A percentile compares a stretch with the other conserved stretches of the same genome.
Evolutionary conservation across 2,888 invertebrate genomes (phyloP).

Genomic region (Argyresthia albistria): DNA sequence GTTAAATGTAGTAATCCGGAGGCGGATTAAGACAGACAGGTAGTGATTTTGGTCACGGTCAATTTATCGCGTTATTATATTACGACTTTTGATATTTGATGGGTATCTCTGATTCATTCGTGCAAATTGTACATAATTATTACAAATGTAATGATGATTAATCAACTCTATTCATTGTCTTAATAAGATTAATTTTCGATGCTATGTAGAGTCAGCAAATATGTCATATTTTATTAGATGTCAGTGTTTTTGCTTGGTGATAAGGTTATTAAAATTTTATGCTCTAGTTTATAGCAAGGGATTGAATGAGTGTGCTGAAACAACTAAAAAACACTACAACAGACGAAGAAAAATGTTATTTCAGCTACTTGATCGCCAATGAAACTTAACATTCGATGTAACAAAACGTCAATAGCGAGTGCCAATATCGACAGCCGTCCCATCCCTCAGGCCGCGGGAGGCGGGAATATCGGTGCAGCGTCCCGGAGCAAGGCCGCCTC

Average conservation of each 20-base stretch:
- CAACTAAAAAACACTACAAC: background rate
- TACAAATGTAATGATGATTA: too few species aligned
- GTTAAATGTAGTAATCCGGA: too few species aligned
- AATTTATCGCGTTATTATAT: background rate
- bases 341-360: too few species aligned
- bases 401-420: background rate
- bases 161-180: too few species aligned
- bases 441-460: conserved; percentile 37
- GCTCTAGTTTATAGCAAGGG: too few species aligned
- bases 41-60: background rate
- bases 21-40: too few species aligned
- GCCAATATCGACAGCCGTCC: conserved; percentile 30
- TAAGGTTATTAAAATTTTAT: too few species aligned
- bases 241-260: too few species aligned
- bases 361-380: too few species aligned
- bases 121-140: background rate
- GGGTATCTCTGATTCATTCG: background rate
- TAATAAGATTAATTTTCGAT: too few species aligned
- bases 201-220: background rate
- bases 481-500: conserved; percentile 58
- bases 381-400: background rate
- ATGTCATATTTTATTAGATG: too few species aligned
- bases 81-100: background rate
- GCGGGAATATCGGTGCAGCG: conserved; percentile 27
- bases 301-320: background rate